These are phyloP conservation scores for Lasaia peninsularis DNA, from an alignment of 1,140 invertebrate genomes.

Conservation along the genomic window DNA sequence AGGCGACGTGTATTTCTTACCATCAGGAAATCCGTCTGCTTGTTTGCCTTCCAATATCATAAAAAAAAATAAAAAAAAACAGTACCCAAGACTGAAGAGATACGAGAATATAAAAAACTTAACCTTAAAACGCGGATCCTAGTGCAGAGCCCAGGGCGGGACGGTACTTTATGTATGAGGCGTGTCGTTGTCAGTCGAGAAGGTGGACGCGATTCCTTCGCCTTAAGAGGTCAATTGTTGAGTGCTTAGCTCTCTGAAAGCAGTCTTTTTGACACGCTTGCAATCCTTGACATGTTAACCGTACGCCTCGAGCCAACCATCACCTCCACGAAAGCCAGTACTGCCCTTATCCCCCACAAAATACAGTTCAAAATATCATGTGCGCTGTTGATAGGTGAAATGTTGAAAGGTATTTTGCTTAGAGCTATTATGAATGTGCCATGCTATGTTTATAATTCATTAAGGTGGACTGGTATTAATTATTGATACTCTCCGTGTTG, in stretches of 20 bases:
- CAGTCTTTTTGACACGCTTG: constrained; percentile 21
- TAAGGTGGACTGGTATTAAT: no score
- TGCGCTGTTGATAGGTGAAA: not conserved
- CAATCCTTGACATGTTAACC: constrained; percentile 33
- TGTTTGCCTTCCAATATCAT: no score
- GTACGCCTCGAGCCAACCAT: constrained; percentile 15
- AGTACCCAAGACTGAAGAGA: not conserved
- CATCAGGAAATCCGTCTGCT: no score
- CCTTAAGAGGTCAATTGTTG: constrained; percentile 7
- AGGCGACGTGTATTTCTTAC: no score
- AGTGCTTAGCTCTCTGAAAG: constrained; percentile 12
- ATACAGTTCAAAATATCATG: not conserved
- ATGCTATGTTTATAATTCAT: not conserved
- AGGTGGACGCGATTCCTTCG: not conserved
- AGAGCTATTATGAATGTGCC: not conserved
- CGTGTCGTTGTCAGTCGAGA: not conserved
- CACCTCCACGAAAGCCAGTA: not conserved
- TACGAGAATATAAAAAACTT: not conserved
- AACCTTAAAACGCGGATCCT: not conserved
- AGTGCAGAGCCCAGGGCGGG: not conserved
- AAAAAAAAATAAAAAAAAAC: no score
- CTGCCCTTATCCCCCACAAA: not conserved
- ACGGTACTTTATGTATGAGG: not conserved
- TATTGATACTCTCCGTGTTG: no score
- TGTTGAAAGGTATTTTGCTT: not conserved